Evolutionary conservation across 2,888 invertebrate species (phyloP), one percentile per base, ranked within the genome.

Genomic region (Celastrina argiolus): DNA sequence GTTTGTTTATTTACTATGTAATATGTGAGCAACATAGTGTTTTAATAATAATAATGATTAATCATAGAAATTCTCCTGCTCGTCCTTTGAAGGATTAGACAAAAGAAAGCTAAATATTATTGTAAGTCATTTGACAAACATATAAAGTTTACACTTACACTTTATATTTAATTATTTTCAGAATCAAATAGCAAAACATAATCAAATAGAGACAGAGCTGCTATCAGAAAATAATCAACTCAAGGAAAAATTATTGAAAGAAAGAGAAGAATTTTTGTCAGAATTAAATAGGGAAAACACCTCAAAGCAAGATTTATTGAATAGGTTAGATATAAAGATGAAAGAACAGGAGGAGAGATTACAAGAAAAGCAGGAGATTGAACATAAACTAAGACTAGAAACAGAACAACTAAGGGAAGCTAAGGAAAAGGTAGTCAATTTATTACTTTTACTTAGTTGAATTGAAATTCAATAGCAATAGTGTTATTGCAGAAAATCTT

Each of bases 281-380:
- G 87, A 88, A 70, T 74, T 93, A 41, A 84, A 82, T 34, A 80
- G 88, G 69, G 93, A 93, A 69, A 92, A 81, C 72, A 80, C 87
- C 12, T 92, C 92, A 1, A 93, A 92, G 81, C 87, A 93, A 71
- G 88, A 88, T 68, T 81, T 90, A 69, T 72, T 93, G 61, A 82
- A 87, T 51, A 91, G 91, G 65, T 82, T 93, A 63, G 87, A 92
- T 70, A 80, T 78, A 2, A 86, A 91, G 65, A 88, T 92, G 67
- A 78, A 76, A n/a, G 88, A 88, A 69, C 92, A 92, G 75, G 88
- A 88, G 68, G 88, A 92, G 26, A 82, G 89, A 69, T 72, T 86
- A 10, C 85, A 81, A 39, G 92, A 92, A 76, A 88, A 84, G 74
- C 78, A 85, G 59, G 80, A 86, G 72, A 71, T 91, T 71, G 77